Base-by-base conservation (phyloP, 2,888 invertebrate genomes). In the Lysandra bellargus region DNA sequence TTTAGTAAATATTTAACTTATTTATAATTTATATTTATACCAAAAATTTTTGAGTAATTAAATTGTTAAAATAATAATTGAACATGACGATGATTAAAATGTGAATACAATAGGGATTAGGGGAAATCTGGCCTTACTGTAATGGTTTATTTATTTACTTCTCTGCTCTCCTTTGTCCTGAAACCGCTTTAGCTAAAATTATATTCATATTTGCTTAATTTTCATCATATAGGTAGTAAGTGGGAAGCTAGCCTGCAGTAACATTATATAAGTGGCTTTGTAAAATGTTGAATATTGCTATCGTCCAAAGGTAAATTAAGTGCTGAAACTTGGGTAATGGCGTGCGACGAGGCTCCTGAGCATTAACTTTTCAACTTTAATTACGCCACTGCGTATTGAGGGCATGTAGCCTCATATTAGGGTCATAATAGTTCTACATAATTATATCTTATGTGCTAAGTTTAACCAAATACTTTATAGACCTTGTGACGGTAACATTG, bases 341-440 rank as follows among this genome's bases (percentile, higher is more conserved):
- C 12, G 33, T 33, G 69, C 14, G 4, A 14, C 33, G 33, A 69
- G 69, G 33, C 69, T 69, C 33, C 14, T 37, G 69, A 69, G 69
- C 69, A 69, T 69, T 69, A 69, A 69, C 14, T 69, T 69, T 69
- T 33, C 33, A 69, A 69, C 69, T 69, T 37, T 37, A 69, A 69
- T 69, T 69, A 69, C 14, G 33, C 33, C 33, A 4, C 14, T 69
- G 33, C 33, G 33, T 64, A 64, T 69, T 69, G 33, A 33, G 69
- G 69, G 9, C 33, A 64, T 12, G 4, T 64, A 64, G 9, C 30
- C 30, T 69, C 33, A 69, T 14, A 33, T 33, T 69, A 33, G 14
- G 33, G 14, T 5, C 14, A 33, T 33, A 33, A 33, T 64, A 64
- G 30, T 64, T 64, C 64, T 64, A 69, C 33, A 69, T 33, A 14